Base-by-base conservation (phyloP, 2,113 vertebrate species). In the Pteropus alecto region DNA sequence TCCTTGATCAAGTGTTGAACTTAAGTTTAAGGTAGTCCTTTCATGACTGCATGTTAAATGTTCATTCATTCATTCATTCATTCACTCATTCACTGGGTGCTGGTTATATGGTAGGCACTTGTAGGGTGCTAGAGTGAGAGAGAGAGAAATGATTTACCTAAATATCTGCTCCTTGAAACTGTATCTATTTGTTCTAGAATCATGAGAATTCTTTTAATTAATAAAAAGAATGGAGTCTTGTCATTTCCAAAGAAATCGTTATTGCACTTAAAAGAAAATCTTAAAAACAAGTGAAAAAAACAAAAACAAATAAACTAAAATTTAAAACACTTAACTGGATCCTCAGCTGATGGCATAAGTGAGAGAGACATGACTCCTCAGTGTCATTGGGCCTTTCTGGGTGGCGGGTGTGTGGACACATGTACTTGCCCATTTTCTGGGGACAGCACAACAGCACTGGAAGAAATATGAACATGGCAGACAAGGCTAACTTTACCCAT, bases 241-340 rank as follows among this genome's bases (percentile, higher is more conserved):
- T 86, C 22, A 38, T 33, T 77, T 67, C 15, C 43, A 67, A 76
- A 86, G 56, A 89, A 89, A 95, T 83, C 26, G 54, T 15, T 38
- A n/a, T 51, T 61, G 19, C 19, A 71, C 28, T 85, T 81, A 68
- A 95, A 81, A 48, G 43, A 38, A 93, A 41, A 21, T 22, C 61
- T 91, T 94, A 83, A 85, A 85, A 71, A 91, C 33, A 77, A 91
- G 19, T 71, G 41, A 85, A 76, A 60, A 61, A 51, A 35, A 51
- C 74, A 90, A 81, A 94, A 93, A 81, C 24, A 51, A 61, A 76
- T 28, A 51, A 56, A 63, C 21, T 38, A 61, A 56, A 92, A 30
- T n/a, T 60, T 65, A 83, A 73, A 77, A 78, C 30, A 48, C 24
- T 35, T 68, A 14, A 74, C 35, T 58, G 43, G 70, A 21, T 86